Percentiles rank a stretch among this genome's conserved stretches.
phyloP scores from a whole-genome alignment of 2,888 invertebrate species.

The Molanna angustata region DNA sequence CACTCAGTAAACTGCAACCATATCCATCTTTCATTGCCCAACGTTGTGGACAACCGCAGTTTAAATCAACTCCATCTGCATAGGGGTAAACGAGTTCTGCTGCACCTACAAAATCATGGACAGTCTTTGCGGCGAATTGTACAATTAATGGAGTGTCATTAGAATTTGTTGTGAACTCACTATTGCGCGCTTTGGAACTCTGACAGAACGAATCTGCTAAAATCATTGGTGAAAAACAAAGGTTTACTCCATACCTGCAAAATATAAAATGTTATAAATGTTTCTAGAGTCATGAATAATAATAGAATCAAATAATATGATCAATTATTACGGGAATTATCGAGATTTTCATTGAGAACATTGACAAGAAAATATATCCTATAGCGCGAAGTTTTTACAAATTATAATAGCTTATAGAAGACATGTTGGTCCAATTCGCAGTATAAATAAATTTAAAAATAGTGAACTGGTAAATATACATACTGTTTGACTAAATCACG shows the following conservation, averaged over 20 bases:
- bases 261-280: too few species aligned
- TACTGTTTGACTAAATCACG: conserved; percentile 50
- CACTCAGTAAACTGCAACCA: conserved; percentile 78
- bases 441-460: too few species aligned
- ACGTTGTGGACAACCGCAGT: conserved; percentile 96
- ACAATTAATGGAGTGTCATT: conserved; percentile 85
- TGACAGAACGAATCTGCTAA: conserved; percentile 90
- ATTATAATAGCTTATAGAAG: too few species aligned
- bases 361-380: neutral
- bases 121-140: conserved; percentile 91
- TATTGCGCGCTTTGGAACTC: conserved; percentile 80
- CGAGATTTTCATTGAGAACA: too few species aligned
- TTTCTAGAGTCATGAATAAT: too few species aligned
- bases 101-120: conserved; percentile 80
- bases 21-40: conserved; percentile 93
- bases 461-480: conserved; percentile 34
- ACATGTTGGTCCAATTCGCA: too few species aligned
- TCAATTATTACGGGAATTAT: too few species aligned
- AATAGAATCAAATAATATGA: too few species aligned
- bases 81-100: conserved; percentile 79
- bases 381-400: too few species aligned
- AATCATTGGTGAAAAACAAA: conserved; percentile 97
- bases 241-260: conserved; percentile 75
- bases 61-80: conserved; percentile 90
- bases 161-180: conserved; percentile 73